Evolutionary conservation across 2,797 vertebrate species (phyloP).

Genomic region (Allobates femoralis): DNA sequence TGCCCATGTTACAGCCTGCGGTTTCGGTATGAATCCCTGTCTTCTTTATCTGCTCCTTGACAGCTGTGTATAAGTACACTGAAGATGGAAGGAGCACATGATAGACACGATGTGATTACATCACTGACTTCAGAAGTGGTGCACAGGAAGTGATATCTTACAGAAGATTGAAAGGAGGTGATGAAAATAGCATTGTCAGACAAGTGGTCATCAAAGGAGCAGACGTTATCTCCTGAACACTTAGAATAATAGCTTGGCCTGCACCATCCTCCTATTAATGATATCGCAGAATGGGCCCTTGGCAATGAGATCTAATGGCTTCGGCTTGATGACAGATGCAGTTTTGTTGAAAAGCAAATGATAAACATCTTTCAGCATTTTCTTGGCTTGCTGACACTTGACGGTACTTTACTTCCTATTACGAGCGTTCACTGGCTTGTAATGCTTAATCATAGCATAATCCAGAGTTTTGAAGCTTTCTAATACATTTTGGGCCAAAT

Average conservation of each 20-base stretch:
- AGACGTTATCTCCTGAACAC: not conserved
- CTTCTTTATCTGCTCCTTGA: not conserved
- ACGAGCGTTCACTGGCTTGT: not conserved
- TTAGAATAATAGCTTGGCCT: constrained; percentile 32
- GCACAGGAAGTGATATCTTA: constrained; percentile 34
- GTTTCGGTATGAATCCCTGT: not conserved
- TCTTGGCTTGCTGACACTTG: constrained; percentile 1
- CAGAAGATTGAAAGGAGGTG: constrained; percentile 30
- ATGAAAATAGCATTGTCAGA: constrained; percentile 35
- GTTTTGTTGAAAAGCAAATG: constrained; percentile 23
- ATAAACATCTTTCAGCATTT: constrained; percentile 23
- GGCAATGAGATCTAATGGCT: not conserved
- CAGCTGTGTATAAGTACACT: not conserved
- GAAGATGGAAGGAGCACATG: constrained; percentile 18
- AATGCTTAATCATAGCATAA: not conserved
- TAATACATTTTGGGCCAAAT: not conserved
- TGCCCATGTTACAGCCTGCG: not conserved
- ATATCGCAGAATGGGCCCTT: constrained; percentile 33
- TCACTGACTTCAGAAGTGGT: constrained; percentile 23
- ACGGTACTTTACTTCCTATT: not conserved
- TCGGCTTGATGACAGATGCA: constrained; percentile 28
- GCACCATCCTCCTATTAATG: constrained; percentile 4
- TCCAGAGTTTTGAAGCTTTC: not conserved
- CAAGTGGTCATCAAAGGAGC: constrained; percentile 42
- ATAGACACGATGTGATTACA: constrained; percentile 33